Conservation (phyloP, 2,797 vertebrate species). For the Acrocephalus scirpaceus region DNA sequence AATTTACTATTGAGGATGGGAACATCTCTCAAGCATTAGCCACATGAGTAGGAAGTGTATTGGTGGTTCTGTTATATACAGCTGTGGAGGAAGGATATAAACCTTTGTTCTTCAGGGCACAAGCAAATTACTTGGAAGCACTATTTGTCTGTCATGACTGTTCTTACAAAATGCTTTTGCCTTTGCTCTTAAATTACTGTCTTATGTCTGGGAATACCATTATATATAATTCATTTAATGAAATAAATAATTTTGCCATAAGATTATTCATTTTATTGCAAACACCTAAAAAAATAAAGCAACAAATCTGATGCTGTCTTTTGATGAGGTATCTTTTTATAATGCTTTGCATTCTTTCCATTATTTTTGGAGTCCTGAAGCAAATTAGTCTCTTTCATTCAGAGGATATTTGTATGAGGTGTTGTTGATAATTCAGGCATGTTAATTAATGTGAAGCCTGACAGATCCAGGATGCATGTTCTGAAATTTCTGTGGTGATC, state of each 20-base stretch:
- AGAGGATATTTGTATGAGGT: not conserved
- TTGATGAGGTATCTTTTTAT: not conserved
- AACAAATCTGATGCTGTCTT: not conserved
- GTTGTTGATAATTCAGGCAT: not conserved
- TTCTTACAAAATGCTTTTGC: not conserved
- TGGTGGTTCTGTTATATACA: not conserved
- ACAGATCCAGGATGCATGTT: not conserved
- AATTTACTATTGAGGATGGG: not conserved
- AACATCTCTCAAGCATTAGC: not conserved
- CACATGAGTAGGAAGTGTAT: not conserved
- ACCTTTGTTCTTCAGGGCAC: not conserved
- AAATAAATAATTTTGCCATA: not conserved
- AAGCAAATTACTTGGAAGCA: not conserved
- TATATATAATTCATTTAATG: not conserved
- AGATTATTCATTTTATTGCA: not conserved
- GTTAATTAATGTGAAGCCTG: not conserved
- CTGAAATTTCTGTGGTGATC: not conserved
- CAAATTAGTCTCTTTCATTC: not conserved
- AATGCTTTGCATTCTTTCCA: not conserved
- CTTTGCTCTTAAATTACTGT: not conserved
- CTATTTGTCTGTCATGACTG: not conserved
- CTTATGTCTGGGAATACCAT: not conserved
- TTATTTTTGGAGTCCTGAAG: not conserved
- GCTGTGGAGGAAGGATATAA: not conserved
- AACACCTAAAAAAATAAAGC: not conserved